Evolutionary conservation across 1,140 invertebrate species (phyloP).

Genomic region (Drosophila sp.): DNA sequence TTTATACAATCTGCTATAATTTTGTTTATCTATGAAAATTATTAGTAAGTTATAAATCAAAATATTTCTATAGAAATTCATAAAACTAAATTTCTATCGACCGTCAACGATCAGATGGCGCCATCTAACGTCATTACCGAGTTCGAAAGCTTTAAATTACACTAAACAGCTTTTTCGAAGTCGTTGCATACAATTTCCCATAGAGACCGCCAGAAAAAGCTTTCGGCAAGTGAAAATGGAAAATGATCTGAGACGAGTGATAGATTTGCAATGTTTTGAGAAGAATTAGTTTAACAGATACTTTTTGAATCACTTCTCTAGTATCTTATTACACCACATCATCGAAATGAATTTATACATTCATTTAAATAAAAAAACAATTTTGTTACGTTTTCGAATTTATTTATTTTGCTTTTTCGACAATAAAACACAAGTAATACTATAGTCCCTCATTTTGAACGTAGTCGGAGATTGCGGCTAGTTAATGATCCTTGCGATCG

Average conservation of each 20-base stretch:
- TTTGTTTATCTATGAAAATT: no score
- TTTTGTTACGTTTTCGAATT: conserved; percentile 47
- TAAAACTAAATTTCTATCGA: background rate
- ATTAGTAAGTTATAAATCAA: background rate
- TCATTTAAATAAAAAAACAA: background rate
- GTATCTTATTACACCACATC: no score
- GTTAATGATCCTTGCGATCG: conserved; percentile 22
- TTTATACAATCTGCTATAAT: background rate
- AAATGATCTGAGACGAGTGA: background rate
- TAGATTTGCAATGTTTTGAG: no score
- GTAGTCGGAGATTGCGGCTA: conserved; percentile 29
- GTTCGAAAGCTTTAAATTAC: conserved; percentile 47
- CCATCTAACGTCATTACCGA: conserved; percentile 46
- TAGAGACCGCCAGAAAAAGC: conserved; percentile 54
- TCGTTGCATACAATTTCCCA: background rate
- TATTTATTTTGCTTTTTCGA: conserved; percentile 71
- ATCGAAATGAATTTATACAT: no score
- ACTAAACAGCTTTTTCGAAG: conserved; percentile 60
- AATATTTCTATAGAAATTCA: background rate
- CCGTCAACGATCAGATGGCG: conserved; percentile 42
- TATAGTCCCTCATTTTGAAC: conserved; percentile 62
- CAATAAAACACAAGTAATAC: conserved; percentile 81
- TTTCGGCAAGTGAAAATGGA: conserved; percentile 6
- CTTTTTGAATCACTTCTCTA: no score
- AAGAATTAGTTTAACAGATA: no score